phyloP scores from a whole-genome alignment of 2,888 invertebrate species.

The Gymnosoma rotundatum region DNA sequence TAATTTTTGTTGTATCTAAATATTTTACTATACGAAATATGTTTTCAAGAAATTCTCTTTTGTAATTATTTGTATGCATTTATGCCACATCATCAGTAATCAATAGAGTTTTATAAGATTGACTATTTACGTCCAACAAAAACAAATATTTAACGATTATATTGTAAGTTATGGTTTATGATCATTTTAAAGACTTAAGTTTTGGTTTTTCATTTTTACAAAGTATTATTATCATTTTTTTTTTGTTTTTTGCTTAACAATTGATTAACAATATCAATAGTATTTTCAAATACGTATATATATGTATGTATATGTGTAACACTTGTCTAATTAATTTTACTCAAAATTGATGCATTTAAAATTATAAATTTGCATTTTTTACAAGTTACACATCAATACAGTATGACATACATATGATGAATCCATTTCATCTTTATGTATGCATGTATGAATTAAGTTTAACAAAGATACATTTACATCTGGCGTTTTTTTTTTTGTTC shows the following conservation, averaged over 20 bases:
- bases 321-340: conserved; percentile 31
- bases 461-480: too few relatives aligned
- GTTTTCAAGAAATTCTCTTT: neutral
- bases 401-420: neutral
- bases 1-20: neutral
- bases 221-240: neutral
- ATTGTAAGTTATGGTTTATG: neutral
- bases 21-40: neutral
- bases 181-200: neutral
- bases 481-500: conserved; percentile 33
- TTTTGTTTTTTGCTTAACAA: neutral
- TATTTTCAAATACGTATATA: conserved; percentile 24
- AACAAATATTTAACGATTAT: conserved; percentile 20
- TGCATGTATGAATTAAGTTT: neutral
- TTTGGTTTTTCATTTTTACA: conserved; percentile 3
- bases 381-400: neutral
- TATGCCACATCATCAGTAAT: neutral
- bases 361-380: conserved; percentile 12
- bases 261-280: conserved; percentile 44
- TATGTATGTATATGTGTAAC: conserved; percentile 19
- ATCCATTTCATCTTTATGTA: neutral
- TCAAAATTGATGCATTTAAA: conserved; percentile 26
- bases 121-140: conserved; percentile 42
- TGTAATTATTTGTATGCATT: neutral
- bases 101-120: conserved; percentile 19